phyloP scores from a whole-genome alignment of 2,888 invertebrate species.

The Rhabditoides inermis region DNA sequence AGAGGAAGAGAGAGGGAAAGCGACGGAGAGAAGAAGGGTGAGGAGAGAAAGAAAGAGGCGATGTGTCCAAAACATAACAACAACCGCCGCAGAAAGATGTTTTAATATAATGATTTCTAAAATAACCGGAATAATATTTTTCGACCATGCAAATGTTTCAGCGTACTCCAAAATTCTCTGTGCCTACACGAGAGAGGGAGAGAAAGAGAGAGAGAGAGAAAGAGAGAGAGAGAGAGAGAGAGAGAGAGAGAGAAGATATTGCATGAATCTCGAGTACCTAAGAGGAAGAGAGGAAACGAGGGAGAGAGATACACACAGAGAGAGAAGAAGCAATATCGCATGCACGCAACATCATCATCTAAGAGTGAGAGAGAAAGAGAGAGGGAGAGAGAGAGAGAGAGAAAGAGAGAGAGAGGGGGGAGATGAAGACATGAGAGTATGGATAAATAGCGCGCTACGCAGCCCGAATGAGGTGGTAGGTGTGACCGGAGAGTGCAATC shows the following conservation, averaged over 20 bases:
- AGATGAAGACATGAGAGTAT: background rate
- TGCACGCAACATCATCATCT: background rate
- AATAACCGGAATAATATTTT: too few species aligned
- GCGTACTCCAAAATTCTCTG: too few species aligned
- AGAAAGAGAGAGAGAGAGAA: background rate
- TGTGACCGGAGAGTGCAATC: too few species aligned
- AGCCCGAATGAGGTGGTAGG: too few species aligned
- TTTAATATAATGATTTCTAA: too few species aligned
- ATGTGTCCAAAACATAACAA: too few species aligned
- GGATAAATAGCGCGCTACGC: background rate
- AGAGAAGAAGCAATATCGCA: conserved; percentile 1
- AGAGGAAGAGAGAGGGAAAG: conserved; percentile 6
- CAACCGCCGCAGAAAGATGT: too few species aligned
- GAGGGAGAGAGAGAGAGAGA: background rate
- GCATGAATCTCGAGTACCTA: conserved; percentile 1
- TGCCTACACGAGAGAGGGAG: conserved; percentile 1
- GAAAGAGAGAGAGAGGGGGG: background rate
- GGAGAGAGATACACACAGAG: conserved; percentile 3
- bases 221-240: conserved; percentile 1
- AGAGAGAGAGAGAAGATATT: background rate
- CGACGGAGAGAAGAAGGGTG: conserved; percentile 7
- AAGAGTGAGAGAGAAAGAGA: conserved; percentile 3
- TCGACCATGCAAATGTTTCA: too few species aligned
- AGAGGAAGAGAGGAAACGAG: conserved; percentile 8
- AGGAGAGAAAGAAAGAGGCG: conserved; percentile 1